A percentile compares a stretch with the other conserved stretches of the same genome.
These are phyloP conservation scores for Zygogramma bicolorata DNA, from an alignment of 2,888 invertebrate genomes.

Conservation along the genomic window DNA sequence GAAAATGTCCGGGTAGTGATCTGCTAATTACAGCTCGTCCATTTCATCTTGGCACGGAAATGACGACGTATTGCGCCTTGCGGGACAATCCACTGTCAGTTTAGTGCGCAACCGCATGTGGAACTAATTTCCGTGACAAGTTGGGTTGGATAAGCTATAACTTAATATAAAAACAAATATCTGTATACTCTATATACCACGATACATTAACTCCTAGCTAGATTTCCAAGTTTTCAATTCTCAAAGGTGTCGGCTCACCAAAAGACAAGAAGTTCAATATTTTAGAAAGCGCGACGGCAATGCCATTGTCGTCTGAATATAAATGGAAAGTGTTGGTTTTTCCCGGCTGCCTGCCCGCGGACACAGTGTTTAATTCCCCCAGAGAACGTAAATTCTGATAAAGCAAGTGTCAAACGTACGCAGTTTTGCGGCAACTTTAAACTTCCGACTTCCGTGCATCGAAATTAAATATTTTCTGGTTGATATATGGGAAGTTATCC, in stretches of 20 bases:
- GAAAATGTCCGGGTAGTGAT: too few species aligned
- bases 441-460: conserved; percentile 35
- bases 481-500: not conserved
- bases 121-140: too few species aligned
- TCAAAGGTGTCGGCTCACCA: conserved; percentile 34
- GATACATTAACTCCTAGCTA: too few species aligned
- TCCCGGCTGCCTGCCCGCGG: conserved; percentile 15
- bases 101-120: too few species aligned
- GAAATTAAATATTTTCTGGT: conserved; percentile 33
- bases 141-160: too few species aligned
- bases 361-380: conserved; percentile 59
- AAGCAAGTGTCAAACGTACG: conserved; percentile 61
- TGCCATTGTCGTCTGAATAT: conserved; percentile 50
- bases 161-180: too few species aligned
- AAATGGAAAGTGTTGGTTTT: conserved; percentile 52
- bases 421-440: conserved; percentile 48
- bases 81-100: too few species aligned
- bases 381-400: conserved; percentile 61
- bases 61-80: too few species aligned
- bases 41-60: too few species aligned
- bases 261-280: conserved; percentile 49
- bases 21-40: too few species aligned
- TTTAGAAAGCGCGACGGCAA: conserved; percentile 51
- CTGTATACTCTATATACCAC: too few species aligned
- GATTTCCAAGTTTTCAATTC: not conserved